Base-by-base conservation (phyloP, 2,113 vertebrate species). In the Eulacestoma nigropectus region DNA sequence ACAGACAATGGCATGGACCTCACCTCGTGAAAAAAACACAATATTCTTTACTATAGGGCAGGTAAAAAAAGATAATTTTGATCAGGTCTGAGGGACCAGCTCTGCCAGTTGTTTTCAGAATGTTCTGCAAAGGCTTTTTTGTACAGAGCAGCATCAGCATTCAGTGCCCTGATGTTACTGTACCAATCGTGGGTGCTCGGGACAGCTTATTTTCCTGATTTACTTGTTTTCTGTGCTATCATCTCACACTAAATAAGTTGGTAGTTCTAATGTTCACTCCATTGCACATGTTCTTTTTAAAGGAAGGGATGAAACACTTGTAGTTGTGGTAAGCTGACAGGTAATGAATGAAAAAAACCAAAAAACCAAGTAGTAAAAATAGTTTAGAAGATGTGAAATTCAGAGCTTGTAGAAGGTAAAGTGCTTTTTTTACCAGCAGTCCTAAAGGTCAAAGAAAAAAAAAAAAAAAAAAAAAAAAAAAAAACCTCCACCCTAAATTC, bases 31-130 rank as follows among this genome's bases (percentile, higher is more conserved):
- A 74, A 72, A 39, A 39, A 52, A 21, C 50, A 35, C 4, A 1
- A 29, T 57, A 37, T 49, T 90, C 49, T 59, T 82, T 84, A 67
- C 50, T 64, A 3, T 21, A 2, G 35, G 57, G n/a, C 52, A 83
- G 55, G 60, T 50, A 41, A 65, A 67, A 72, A 64, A 63, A 62
- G n/a, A 37, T 72, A 32, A 39, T 75, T 76, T 78, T 85, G 13
- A 65, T 63, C 49, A 81, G 70, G 72, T 91, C 26, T 52, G 88
- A 88, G 65, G 37, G 60, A 55, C 26, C 29, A 59, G 33, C 81
- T 85, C 81, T 95, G 75, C 84, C 84, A 77, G 37, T 46, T 63
- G 42, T 72, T 95, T 90, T 63, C 80, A 88, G 84, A 93, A 81
- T 78, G 59, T 76, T 76, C 26, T 62, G 37, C 57, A 81, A 62